Evolutionary conservation across 2,797 vertebrate species (phyloP), one percentile per base, ranked within the genome.

Genomic region (Lutra lutra): DNA sequence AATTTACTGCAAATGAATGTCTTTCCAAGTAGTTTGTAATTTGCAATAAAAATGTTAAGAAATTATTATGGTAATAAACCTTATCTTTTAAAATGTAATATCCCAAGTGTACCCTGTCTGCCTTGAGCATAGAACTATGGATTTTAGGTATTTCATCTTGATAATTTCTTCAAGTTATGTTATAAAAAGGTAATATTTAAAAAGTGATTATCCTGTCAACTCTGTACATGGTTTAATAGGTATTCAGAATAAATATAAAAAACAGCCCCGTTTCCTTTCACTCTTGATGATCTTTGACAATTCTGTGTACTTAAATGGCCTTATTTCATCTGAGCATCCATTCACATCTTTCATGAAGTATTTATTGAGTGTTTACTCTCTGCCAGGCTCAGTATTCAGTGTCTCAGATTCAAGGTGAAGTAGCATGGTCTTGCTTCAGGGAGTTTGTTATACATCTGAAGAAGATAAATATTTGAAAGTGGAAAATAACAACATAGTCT

Each of bases 151-250:
- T 88, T 77, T 77, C 23, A 20, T 77, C 12, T 72, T 73, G 14
- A 35, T 89, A 89, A 78, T 23, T 66, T 82, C 27, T 79, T 91
- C 35, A 20, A 83, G 8, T 18, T 89, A 15, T 91, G 7, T 27
- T 96, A 86, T 79, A 23, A 11, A 89, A 86, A 78, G 29, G 17
- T 91, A 86, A 91, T 7, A 7, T 83, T 75, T 86, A 77, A 78
- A 86, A 89, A 64, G 25, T 62, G 25, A 77, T 86, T 60, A 23
- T 48, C 12, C 32, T 82, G 7, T 68, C 58, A 68, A 72, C 29
- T 80, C 80, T 72, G 56, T 25, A 29, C 51, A 51, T 58, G 38
- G 48, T 84, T 96, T 35, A 88, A 54, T 27, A 35, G 56, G 25
- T 75, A 68, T 80, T 92, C 58, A 38, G 25, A 88, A 72, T 85